Evolutionary conservation across 2,888 invertebrate species (phyloP).

Genomic region (Ormyrus pomaceus): DNA sequence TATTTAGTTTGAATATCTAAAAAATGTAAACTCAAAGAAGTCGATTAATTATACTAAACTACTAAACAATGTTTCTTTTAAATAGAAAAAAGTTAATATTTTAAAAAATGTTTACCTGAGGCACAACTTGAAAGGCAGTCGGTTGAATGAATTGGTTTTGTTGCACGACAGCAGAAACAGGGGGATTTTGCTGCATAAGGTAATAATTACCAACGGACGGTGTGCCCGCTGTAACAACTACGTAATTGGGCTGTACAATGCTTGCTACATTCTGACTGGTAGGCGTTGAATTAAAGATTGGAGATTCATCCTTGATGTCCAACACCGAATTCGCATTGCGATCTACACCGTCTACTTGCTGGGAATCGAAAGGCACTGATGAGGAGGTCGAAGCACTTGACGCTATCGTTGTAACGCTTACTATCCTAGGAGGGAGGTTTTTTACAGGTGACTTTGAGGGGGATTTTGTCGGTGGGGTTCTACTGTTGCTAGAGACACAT

Average conservation of each 20-base stretch:
- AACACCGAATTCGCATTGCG: conserved; percentile 68
- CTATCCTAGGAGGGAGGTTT: background rate
- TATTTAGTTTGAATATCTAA: no score
- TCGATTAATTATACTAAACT: no score
- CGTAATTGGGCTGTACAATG: conserved; percentile 62
- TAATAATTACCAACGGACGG: conserved; percentile 64
- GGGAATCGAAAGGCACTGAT: conserved; percentile 21
- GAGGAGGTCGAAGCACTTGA: background rate
- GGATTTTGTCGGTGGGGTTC: background rate
- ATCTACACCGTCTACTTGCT: conserved; percentile 61
- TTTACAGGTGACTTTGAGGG: background rate
- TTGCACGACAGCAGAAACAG: conserved; percentile 55
- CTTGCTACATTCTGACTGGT: background rate
- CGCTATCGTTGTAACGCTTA: background rate
- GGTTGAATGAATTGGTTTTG: conserved; percentile 58
- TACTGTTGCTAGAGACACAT: background rate
- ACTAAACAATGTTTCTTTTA: background rate
- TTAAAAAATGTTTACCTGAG: conserved; percentile 33
- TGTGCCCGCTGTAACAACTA: conserved; percentile 60
- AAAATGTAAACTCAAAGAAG: no score
- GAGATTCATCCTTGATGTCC: conserved; percentile 71
- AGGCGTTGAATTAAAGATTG: conserved; percentile 62
- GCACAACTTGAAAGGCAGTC: conserved; percentile 49
- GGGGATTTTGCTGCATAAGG: conserved; percentile 63
- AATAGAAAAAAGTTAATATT: background rate